Evolutionary conservation across 2,888 invertebrate species (phyloP), one percentile per base, ranked within the genome.

Genomic region (Pristionchus fissidentatus): DNA sequence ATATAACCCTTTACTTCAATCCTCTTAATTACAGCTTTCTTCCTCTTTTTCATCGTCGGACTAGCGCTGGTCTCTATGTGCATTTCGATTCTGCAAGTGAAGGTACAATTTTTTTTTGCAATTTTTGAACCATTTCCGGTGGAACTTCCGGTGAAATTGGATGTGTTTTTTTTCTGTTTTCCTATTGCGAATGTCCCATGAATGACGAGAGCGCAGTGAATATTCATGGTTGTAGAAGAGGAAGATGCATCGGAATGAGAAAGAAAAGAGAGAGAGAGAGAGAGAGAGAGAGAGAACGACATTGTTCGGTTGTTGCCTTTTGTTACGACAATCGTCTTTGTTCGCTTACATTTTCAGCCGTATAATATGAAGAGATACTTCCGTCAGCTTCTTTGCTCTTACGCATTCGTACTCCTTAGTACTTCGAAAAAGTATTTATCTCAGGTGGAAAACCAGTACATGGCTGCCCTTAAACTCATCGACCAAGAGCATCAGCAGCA

Each of bases 51-150:
- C 81, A 87, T 91, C 60, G 84, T 90, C 57, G 91, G 91, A 10
- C 86, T 91, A 41, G 87, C 90, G 4, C 84, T 91, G 13, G 89
- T 90, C 3, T 91, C 91, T 10, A 90, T 91, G 89, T 89, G 89
- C 83, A 85, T 89, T 52, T 88, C 89, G 3, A 88, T 91, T 75
- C 84, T 91, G 38, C 90, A 90, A 85, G 87, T 87, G 57, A 79
- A 81, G 62, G 79, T 79, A 26, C 7, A n/a, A n/a, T n/a, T n/a
- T n/a, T n/a, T n/a, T n/a, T n/a, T n/a, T n/a, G 70, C 49, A 49
- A 49, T 8, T n/a, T 5, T 29, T 29, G 41, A 19, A 43, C 29
- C 81, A 32, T 22, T 26, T 60, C 55, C 29, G 15, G 46, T 46
- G 46, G 46, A 46, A 46, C 10, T 46, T 7, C 7, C 46, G 46